Evolutionary conservation across 2,797 vertebrate genomes (phyloP).

Genomic region (Eurystomus glaucurus): DNA sequence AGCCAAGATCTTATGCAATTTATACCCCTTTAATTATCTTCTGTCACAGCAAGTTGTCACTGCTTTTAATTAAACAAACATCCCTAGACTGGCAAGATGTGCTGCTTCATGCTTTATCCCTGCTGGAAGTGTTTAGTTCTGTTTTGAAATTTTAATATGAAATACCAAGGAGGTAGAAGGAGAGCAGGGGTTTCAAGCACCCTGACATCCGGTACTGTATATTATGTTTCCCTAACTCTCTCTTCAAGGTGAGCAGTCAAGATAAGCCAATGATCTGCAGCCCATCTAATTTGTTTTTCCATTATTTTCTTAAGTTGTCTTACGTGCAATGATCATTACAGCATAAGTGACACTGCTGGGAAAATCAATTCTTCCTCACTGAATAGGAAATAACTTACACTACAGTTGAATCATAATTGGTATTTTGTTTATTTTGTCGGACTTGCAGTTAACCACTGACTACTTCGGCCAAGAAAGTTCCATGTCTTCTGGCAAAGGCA

Average conservation of each 20-base stretch:
- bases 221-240: conserved; percentile 35
- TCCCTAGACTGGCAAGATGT: not conserved
- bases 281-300: conserved; percentile 58
- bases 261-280: conserved; percentile 56
- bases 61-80: not conserved
- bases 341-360: conserved; percentile 68
- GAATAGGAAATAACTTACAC: conserved; percentile 63
- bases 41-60: conserved; percentile 5
- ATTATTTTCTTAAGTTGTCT: conserved; percentile 71
- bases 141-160: not conserved
- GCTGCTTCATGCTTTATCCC: not conserved
- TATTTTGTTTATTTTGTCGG: conserved; percentile 59
- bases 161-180: not conserved
- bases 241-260: conserved; percentile 55
- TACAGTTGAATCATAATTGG: conserved; percentile 60
- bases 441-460: conserved; percentile 22
- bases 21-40: conserved; percentile 19
- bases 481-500: conserved; percentile 8
- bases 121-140: conserved; percentile 2
- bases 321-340: conserved; percentile 68
- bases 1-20: not conserved
- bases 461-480: conserved; percentile 27
- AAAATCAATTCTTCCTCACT: conserved; percentile 75
- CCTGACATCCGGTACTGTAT: not conserved
- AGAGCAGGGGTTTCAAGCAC: conserved; percentile 17